Conservation (phyloP, 64 coral and sea anemone genomes). For the Montipora capricornis region DNA sequence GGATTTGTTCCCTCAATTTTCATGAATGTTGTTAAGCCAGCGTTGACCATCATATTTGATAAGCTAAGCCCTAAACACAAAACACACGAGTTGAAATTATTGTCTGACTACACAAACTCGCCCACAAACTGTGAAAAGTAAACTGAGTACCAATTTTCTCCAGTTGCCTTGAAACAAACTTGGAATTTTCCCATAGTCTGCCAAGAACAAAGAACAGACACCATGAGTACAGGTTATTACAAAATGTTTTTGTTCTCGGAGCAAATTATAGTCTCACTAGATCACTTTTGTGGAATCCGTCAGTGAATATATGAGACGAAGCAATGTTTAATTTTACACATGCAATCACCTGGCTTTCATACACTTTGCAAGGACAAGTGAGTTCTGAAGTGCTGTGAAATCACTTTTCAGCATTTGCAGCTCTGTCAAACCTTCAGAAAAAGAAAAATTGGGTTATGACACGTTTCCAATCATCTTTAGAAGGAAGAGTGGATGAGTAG, state of each 20-base stretch:
- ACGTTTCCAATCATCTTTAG: too few relatives aligned
- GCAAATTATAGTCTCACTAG: background rate
- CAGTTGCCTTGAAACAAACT: conserved; percentile 93
- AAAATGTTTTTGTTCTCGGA: background rate
- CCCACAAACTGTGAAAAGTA: too few relatives aligned
- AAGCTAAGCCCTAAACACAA: conserved; percentile 77
- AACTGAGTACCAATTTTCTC: conserved; percentile 93
- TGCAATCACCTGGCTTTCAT: conserved; percentile 76
- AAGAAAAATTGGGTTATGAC: background rate
- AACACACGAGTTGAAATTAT: background rate
- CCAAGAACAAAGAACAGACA: background rate
- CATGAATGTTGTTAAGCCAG: conserved; percentile 90
- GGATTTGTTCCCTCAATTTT: conserved; percentile 99
- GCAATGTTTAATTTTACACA: too few relatives aligned
- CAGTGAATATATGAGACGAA: background rate
- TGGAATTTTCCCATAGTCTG: conserved; percentile 98
- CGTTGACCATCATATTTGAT: conserved; percentile 94
- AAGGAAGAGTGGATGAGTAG: too few relatives aligned
- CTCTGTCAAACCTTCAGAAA: conserved; percentile 73
- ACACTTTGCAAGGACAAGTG: conserved; percentile 80
- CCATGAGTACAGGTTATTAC: background rate
- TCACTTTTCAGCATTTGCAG: conserved; percentile 72
- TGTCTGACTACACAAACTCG: background rate
- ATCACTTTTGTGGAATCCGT: background rate
- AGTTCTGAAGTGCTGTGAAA: conserved; percentile 80